A percentile compares a stretch with the other conserved stretches of the same genome.
Conservation (phyloP, 2,888 invertebrate species). For the Lucinisca nassula region DNA sequence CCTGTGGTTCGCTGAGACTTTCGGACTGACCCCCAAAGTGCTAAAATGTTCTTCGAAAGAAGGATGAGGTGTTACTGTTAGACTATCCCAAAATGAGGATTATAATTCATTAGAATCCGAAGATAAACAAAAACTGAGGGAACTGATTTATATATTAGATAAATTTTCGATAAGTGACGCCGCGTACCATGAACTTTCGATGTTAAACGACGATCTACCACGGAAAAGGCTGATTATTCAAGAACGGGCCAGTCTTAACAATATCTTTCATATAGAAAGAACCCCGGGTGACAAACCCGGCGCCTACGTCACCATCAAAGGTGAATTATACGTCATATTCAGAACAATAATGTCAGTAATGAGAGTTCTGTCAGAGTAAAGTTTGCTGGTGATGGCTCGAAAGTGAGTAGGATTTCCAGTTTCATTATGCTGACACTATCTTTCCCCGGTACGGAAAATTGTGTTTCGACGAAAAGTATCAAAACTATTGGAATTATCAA, state of each 20-base stretch:
- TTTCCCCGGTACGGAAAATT: background rate
- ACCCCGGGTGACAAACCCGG: constrained; percentile 9
- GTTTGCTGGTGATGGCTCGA: constrained; percentile 20
- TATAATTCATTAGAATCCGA: background rate
- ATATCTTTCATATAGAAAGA: background rate
- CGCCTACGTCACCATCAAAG: background rate
- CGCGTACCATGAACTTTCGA: constrained; percentile 2
- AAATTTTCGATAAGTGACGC: constrained; percentile 8
- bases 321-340: background rate
- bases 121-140: constrained; percentile 10
- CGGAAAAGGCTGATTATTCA: background rate
- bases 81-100: background rate
- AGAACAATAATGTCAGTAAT: background rate
- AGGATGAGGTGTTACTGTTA: background rate
- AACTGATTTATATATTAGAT: constrained; percentile 11
- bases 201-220: background rate
- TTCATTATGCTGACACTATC: background rate
- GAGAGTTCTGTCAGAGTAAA: background rate
- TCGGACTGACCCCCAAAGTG: background rate
- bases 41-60: background rate
- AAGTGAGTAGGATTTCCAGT: constrained; percentile 22
- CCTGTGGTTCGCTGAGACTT: background rate
- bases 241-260: background rate
- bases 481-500: background rate
- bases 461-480: background rate